Base-by-base conservation (phyloP, 2,113 vertebrate genomes). In the Pteronura brasiliensis region DNA sequence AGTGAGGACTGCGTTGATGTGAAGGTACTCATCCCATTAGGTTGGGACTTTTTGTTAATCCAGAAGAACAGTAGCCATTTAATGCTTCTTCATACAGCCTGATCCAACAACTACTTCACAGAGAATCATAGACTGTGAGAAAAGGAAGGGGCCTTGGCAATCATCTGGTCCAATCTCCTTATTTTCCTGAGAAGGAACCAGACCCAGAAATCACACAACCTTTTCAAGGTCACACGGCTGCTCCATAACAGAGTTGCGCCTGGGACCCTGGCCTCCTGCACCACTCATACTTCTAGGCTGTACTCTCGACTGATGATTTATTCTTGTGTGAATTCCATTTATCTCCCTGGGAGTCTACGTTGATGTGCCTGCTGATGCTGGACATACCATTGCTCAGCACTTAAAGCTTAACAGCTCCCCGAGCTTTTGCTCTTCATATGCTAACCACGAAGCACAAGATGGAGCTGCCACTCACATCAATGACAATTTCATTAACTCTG, bases 401-500 rank as follows among this genome's bases (percentile, higher is more conserved):
- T 95, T 97, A 95, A 93, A 79, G 95, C 49, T 34, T 44, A 92
- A 36, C n/a, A 69, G 7, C 12, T 85, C n/a, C 18, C 27, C 59
- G 86, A 63, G 79, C 83, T 94, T 80, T 86, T 63, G 89, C 49
- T 71, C 79, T 98, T 96, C 21, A 39, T 44, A 96, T 86, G 88
- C 83, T 90, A 65, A 92, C 87, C 95, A 95, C 31, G 20, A 71
- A 67, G 81, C 52, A 29, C 4, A n/a, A 93, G 96, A 84, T 81
- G 69, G 92, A 96, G 79, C 84, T 98, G 96, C 96, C 97, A 98
- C 95, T 96, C 82, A 81, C 0, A 7, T 80, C 0, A 93, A 96
- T 98, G 98, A 98, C 93, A 97, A 96, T 98, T 98, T 98, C 98
- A 99, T 99, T 98, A 98, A 97, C 98, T 98, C 88, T 88, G 95